Conservation (phyloP, 2,797 vertebrate species). For the Echeneis naucrates region DNA sequence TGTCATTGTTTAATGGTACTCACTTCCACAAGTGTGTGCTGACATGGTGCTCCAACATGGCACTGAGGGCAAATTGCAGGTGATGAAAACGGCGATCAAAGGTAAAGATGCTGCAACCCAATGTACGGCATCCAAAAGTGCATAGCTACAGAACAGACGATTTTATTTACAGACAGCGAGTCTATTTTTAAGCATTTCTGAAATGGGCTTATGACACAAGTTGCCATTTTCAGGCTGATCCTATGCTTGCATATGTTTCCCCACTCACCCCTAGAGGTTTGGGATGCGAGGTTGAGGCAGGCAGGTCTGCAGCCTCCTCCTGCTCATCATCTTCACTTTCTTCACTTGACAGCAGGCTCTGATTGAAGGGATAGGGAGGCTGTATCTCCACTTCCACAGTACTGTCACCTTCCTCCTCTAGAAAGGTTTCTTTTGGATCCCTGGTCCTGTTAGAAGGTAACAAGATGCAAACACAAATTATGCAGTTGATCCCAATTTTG, state of each 20-base stretch:
- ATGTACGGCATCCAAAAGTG: constrained; percentile 90
- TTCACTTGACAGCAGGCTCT: constrained; percentile 84
- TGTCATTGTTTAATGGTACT: constrained; percentile 59
- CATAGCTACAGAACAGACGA: constrained; percentile 82
- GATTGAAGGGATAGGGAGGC: constrained; percentile 79
- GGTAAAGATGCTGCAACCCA: constrained; percentile 89
- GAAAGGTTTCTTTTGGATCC: constrained; percentile 79
- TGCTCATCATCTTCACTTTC: constrained; percentile 86
- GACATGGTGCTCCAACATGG: constrained; percentile 91
- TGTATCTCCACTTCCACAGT: constrained; percentile 71
- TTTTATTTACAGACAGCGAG: not conserved
- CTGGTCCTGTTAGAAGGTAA: constrained; percentile 69
- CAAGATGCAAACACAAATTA: not conserved
- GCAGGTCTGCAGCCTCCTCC: constrained; percentile 79
- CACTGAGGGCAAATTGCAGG: constrained; percentile 88
- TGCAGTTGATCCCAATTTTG: not conserved
- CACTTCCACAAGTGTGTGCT: constrained; percentile 90
- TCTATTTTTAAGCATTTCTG: not conserved
- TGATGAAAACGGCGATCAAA: constrained; percentile 90
- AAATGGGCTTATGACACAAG: not conserved
- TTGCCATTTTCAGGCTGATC: not conserved
- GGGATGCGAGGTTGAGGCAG: constrained; percentile 84
- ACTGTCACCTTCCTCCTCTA: constrained; percentile 69
- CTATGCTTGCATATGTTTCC: not conserved
- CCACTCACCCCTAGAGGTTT: constrained; percentile 90